These are phyloP conservation scores for Keiferia lycopersicella DNA, from an alignment of 2,888 invertebrate genomes.

Conservation along the genomic window DNA sequence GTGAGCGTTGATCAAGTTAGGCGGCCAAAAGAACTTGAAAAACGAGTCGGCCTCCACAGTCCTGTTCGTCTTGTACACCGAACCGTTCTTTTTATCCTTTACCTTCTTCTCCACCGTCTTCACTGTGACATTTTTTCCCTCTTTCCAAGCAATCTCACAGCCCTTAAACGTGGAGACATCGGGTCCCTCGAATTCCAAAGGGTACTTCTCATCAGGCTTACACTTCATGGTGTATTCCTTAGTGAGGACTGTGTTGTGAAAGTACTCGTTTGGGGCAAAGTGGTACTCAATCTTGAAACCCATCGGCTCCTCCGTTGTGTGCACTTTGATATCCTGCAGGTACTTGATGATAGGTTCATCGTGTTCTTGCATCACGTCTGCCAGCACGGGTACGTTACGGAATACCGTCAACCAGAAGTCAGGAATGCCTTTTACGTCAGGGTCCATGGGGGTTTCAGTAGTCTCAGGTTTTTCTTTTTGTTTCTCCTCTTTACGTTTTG, in stretches of 20 bases:
- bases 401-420: slow-evolving; percentile 98
- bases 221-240: slow-evolving; percentile 97
- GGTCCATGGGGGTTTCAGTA: slow-evolving; percentile 75
- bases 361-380: slow-evolving; percentile 93
- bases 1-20: slow-evolving; percentile 87
- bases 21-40: slow-evolving; percentile 99
- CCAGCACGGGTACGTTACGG: slow-evolving; percentile 92
- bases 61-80: slow-evolving; percentile 96
- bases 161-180: slow-evolving; percentile 96
- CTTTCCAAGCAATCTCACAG: slow-evolving; percentile 98
- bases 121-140: slow-evolving; percentile 97
- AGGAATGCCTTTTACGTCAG: slow-evolving; percentile 91
- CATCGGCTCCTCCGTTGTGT: slow-evolving; percentile 74
- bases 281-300: slow-evolving; percentile 91
- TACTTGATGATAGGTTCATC: slow-evolving; percentile 94
- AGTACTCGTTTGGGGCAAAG: slow-evolving; percentile 95
- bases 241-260: slow-evolving; percentile 90
- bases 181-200: slow-evolving; percentile 95
- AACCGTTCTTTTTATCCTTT: slow-evolving; percentile 97
- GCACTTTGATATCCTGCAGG: slow-evolving; percentile 89
- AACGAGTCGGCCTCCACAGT: slow-evolving; percentile 98
- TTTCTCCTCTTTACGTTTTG: slow-evolving; percentile 75
- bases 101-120: slow-evolving; percentile 99
- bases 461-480: slow-evolving; percentile 53
- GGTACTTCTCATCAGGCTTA: slow-evolving; percentile 91